phyloP scores from a whole-genome alignment of 2,113 vertebrate genomes.

The Thryonomys swinderianus region DNA sequence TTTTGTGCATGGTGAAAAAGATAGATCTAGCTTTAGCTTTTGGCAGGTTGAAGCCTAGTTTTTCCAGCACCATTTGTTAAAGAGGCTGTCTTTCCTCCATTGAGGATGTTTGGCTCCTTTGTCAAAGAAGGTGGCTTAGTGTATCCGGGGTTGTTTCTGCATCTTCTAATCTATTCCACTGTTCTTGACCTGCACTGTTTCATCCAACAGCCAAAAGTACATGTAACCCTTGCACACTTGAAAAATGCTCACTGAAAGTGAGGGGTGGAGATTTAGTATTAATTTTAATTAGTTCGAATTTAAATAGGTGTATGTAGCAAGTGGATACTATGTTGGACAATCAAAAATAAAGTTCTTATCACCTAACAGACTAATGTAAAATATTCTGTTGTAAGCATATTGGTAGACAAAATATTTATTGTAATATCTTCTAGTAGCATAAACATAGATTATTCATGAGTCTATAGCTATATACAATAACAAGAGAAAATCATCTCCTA shows the following conservation, averaged over 20 bases:
- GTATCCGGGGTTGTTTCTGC: no score
- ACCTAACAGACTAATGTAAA: neutral
- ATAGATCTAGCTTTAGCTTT: no score
- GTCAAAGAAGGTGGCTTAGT: no score
- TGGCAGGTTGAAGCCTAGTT: no score
- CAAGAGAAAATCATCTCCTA: neutral
- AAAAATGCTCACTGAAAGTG: neutral
- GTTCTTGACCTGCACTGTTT: neutral
- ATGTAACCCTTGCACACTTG: neutral
- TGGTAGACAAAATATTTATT: no score
- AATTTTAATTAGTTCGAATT: neutral
- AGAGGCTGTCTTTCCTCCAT: no score
- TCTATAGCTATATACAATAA: neutral
- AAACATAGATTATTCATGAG: neutral
- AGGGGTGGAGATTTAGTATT: neutral
- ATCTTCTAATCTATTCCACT: no score
- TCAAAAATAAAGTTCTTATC: neutral
- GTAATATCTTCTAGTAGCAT: no score
- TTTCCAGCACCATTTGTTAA: no score
- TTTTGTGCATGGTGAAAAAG: no score
- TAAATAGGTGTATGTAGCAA: neutral
- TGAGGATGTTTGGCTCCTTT: no score
- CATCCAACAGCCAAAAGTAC: neutral
- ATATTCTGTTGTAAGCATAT: no score
- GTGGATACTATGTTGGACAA: neutral